These are phyloP conservation scores for Ommatoiulus sabulosus DNA, from an alignment of 2,888 invertebrate genomes.

Conservation along the genomic window DNA sequence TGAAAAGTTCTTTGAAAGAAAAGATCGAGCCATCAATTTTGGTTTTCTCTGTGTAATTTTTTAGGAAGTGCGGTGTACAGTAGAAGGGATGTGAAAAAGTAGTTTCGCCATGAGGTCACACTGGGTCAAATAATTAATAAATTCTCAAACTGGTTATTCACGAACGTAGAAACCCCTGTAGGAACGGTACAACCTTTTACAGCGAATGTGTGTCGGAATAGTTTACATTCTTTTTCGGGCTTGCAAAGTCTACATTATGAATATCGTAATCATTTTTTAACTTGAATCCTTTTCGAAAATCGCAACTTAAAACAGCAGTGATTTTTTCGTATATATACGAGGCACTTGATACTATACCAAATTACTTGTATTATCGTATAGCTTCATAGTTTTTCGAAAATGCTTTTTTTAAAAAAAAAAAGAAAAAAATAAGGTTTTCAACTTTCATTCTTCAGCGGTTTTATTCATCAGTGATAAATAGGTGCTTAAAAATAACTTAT, in stretches of 20 bases:
- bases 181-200: background rate
- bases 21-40: slow-evolving; percentile 4
- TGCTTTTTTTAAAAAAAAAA: background rate
- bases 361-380: too few species aligned
- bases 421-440: background rate
- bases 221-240: background rate
- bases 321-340: too few species aligned
- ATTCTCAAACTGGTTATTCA: slow-evolving; percentile 20
- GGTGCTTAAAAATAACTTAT: background rate
- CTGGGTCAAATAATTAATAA: slow-evolving; percentile 13
- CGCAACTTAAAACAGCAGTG: background rate
- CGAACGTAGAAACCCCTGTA: background rate
- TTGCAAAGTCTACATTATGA: background rate
- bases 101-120: background rate
- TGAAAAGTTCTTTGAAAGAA: background rate
- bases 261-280: background rate
- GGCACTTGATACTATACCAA: too few species aligned
- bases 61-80: too few species aligned
- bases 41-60: background rate
- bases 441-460: background rate
- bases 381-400: background rate
- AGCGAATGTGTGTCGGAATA: background rate
- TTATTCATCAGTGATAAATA: slow-evolving; percentile 12
- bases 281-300: background rate
- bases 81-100: background rate